Evolutionary conservation across 2,113 vertebrate genomes (phyloP).

Genomic region (Rissa tridactyla): DNA sequence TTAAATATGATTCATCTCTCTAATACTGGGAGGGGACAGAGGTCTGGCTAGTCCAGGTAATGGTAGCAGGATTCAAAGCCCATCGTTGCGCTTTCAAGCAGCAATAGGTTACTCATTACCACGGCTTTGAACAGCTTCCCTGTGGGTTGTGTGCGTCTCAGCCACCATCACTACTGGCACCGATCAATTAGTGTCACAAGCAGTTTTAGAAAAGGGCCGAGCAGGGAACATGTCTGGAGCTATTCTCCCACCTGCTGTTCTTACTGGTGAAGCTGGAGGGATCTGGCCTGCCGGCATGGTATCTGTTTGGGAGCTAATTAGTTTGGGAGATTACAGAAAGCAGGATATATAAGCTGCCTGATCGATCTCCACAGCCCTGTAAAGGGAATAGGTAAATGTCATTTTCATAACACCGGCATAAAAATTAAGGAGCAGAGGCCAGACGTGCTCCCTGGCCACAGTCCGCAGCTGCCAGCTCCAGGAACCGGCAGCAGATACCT

Average conservation of each 20-base stretch:
- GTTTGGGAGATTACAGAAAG: constrained; percentile 37
- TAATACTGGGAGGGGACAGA: constrained; percentile 4
- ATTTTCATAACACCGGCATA: background rate
- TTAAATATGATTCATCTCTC: constrained; percentile 17
- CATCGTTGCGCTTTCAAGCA: background rate
- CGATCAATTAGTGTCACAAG: constrained; percentile 46
- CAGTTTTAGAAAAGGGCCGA: constrained; percentile 3
- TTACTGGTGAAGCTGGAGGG: constrained; percentile 20
- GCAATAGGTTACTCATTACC: constrained; percentile 45
- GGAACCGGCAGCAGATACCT: background rate
- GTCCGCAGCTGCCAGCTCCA: background rate
- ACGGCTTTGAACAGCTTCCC: constrained; percentile 51
- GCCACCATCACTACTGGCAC: constrained; percentile 24
- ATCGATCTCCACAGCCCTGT: background rate
- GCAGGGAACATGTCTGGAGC: background rate
- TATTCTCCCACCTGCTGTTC: constrained; percentile 51
- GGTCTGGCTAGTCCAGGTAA: constrained; percentile 31
- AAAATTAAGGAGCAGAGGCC: background rate
- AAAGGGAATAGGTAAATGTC: constrained; percentile 15
- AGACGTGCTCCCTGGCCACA: background rate
- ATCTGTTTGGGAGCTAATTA: constrained; percentile 54
- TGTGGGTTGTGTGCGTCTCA: background rate
- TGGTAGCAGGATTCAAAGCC: constrained; percentile 27
- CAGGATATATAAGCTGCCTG: background rate
- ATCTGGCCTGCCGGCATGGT: background rate